These are phyloP conservation scores for Anarhynchus alexandrinus DNA, from an alignment of 2,113 vertebrate species.

Conservation along the genomic window DNA sequence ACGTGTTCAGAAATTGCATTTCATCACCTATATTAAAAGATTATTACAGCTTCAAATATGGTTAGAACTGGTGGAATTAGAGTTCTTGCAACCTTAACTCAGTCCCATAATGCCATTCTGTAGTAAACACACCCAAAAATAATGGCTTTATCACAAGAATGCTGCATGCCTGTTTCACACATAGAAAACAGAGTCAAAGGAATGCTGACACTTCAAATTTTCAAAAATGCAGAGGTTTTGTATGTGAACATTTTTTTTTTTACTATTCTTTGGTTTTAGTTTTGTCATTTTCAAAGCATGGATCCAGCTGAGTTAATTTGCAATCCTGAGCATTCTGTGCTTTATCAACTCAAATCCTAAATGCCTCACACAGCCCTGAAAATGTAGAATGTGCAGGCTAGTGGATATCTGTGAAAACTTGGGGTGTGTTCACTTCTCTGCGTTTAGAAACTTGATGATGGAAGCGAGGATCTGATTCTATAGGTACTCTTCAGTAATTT, in stretches of 20 bases:
- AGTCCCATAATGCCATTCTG: neutral
- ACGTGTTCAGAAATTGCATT: neutral
- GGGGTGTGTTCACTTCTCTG: neutral
- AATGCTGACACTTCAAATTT: neutral
- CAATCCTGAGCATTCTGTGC: neutral
- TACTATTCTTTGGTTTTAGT: neutral
- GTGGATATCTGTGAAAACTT: neutral
- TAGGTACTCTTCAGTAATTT: neutral
- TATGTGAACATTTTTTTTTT: neutral
- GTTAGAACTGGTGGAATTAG: neutral
- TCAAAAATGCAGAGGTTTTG: neutral
- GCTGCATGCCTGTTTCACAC: neutral
- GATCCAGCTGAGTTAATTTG: neutral
- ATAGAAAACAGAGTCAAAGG: neutral
- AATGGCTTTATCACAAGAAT: neutral
- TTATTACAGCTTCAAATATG: neutral
- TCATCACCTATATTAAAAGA: neutral
- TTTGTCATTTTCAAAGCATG: neutral
- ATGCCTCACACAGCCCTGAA: neutral
- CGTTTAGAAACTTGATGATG: neutral
- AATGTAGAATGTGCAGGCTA: neutral
- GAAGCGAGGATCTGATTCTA: neutral
- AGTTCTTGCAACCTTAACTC: neutral
- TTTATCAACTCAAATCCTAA: neutral
- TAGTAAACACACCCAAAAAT: neutral